These are phyloP conservation scores for Eueides isabella DNA, from an alignment of 1,140 invertebrate genomes.

Conservation along the genomic window DNA sequence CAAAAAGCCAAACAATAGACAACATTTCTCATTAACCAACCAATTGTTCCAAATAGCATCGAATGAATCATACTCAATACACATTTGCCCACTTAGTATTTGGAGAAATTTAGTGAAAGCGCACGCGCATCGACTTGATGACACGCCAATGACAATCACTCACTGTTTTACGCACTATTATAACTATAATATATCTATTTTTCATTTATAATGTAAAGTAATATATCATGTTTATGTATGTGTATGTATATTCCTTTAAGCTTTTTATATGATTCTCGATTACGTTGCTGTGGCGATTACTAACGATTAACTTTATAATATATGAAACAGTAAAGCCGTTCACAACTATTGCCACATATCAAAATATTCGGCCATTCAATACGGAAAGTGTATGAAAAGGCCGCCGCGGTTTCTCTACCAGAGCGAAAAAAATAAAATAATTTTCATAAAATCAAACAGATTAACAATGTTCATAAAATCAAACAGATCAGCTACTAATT, in stretches of 20 bases:
- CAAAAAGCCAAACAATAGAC: neutral
- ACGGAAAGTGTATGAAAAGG: too few species aligned
- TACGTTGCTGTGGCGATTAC: neutral
- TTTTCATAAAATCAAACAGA: too few species aligned
- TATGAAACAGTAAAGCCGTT: neutral
- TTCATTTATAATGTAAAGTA: neutral
- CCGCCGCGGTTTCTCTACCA: too few species aligned
- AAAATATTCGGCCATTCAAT: too few species aligned
- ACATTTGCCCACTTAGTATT: slow-evolving; percentile 20
- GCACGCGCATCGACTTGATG: slow-evolving; percentile 13
- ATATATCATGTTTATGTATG: neutral
- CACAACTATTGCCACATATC: neutral
- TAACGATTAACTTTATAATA: too few species aligned
- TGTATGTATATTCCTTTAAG: neutral
- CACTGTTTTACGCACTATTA: slow-evolving; percentile 5
- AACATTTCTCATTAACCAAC: slow-evolving; percentile 1
- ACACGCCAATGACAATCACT: slow-evolving; percentile 12
- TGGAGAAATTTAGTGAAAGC: slow-evolving; percentile 42
- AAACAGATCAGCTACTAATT: neutral
- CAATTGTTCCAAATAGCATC: neutral
- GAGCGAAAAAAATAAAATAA: too few species aligned
- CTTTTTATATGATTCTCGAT: neutral
- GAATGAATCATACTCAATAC: slow-evolving; percentile 23
- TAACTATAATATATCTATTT: slow-evolving; percentile 1
- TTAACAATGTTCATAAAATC: neutral